Evolutionary conservation across 2,797 vertebrate species (phyloP).

Genomic region (Pelochelys cantorii): DNA sequence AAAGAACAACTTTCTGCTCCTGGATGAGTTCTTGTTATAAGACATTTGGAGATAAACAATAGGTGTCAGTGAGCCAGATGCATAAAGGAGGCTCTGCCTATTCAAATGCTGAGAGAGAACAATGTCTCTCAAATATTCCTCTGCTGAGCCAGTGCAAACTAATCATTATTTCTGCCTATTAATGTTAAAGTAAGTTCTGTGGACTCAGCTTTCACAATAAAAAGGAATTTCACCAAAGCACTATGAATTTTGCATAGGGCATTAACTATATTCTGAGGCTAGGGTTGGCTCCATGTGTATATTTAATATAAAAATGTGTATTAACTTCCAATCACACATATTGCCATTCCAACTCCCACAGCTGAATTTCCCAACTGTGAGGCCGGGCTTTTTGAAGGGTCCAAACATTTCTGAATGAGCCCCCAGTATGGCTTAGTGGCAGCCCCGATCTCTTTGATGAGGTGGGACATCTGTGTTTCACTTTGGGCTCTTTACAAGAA

Average conservation of each 20-base stretch:
- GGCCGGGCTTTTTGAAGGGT: slow-evolving; percentile 44
- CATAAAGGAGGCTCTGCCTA: neutral
- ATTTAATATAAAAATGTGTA: neutral
- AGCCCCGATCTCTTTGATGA: slow-evolving; percentile 54
- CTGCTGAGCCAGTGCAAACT: neutral
- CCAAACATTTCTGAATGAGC: slow-evolving; percentile 37
- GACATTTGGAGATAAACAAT: slow-evolving; percentile 41
- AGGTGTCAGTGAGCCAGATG: slow-evolving; percentile 36
- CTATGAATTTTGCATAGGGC: neutral
- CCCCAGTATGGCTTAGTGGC: slow-evolving; percentile 35
- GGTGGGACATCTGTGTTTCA: slow-evolving; percentile 68
- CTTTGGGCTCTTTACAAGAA: slow-evolving; percentile 48
- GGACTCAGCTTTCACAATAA: neutral
- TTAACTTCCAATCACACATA: slow-evolving; percentile 13
- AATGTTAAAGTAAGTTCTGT: neutral
- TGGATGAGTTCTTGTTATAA: slow-evolving; percentile 48
- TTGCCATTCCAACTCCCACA: slow-evolving; percentile 3
- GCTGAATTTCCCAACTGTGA: slow-evolving; percentile 43
- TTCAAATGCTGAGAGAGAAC: slow-evolving; percentile 6
- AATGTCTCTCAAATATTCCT: neutral
- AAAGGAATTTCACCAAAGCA: neutral
- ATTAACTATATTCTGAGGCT: slow-evolving; percentile 2
- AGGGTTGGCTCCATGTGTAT: neutral
- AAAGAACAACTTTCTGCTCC: slow-evolving; percentile 46
- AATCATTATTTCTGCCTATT: neutral